Evolutionary conservation across 2,113 vertebrate genomes (phyloP).

Genomic region (Scomber colias): DNA sequence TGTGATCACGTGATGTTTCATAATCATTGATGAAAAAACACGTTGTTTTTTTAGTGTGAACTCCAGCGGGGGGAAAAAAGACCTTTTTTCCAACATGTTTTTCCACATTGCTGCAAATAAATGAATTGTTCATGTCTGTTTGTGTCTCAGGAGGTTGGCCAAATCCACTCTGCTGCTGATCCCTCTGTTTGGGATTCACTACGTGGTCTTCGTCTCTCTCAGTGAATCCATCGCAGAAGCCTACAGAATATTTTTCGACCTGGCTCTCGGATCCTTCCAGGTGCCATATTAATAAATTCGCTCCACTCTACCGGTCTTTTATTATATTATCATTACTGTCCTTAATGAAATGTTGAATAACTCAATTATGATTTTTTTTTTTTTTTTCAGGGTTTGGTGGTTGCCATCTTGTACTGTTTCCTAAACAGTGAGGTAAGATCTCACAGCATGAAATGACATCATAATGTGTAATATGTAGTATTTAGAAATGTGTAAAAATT

Average conservation of each 20-base stretch:
- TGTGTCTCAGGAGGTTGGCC: constrained; percentile 87
- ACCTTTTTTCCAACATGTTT: too few relatives aligned
- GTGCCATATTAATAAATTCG: constrained; percentile 66
- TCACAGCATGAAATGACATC: background rate
- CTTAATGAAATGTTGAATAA: background rate
- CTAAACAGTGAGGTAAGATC: constrained; percentile 90
- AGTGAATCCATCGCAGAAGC: constrained; percentile 81
- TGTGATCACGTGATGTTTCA: too few relatives aligned
- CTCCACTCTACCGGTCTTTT: background rate
- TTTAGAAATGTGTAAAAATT: background rate
- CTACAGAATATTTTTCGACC: constrained; percentile 91
- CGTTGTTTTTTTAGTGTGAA: too few relatives aligned
- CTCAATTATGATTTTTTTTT: background rate
- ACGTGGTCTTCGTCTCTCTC: constrained; percentile 89
- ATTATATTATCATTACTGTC: background rate
- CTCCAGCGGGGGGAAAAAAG: too few relatives aligned
- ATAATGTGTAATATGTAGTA: background rate
- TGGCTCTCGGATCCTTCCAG: constrained; percentile 94
- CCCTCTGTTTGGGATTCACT: constrained; percentile 93
- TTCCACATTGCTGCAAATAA: background rate
- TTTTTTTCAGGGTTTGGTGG: constrained; percentile 87
- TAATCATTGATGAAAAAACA: too few relatives aligned
- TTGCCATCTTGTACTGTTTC: constrained; percentile 92
- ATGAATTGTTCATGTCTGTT: background rate
- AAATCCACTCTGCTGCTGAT: constrained; percentile 94